Base-by-base conservation (phyloP, 2,888 invertebrate species). In the Sphaeridia pumilis region DNA sequence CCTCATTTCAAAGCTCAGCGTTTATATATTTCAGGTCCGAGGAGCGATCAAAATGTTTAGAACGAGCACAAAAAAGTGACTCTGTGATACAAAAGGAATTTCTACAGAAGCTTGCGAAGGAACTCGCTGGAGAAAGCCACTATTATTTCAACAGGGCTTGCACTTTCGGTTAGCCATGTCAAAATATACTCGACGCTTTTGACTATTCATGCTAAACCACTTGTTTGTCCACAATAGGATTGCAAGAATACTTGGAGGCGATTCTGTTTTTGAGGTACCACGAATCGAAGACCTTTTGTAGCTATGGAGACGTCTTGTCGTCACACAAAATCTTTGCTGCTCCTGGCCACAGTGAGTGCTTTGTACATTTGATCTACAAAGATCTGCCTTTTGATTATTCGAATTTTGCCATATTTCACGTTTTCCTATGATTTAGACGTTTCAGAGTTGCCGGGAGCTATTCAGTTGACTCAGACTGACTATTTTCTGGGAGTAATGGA, bases 221-320 rank as follows among this genome's bases (percentile, higher is more conserved):
- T 43, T 43, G 20, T 14, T 43, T 25, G 22, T 43, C 10, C 7
- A 51, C 31, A 58, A 20, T 54, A 74, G 75, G 75, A 31, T 60
- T 75, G 7, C 86, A 93, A 68, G 92, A 93, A 70, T 90, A 83
- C 65, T 77, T 89, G 51, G 92, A 93, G 72, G 92, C 92, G 0
- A 73, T 81, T 43, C 82, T 86, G 4, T 83, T 88, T 62, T 82
- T 80, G 66, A 79, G 83, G 52, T 82, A 82, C 64, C 71, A 87
- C 60, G 75, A 77, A 55, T 72, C 73, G 14, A 76, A 75, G 47
- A 70, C 49, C 1, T 28, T 54, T n/a, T n/a, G n/a, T n/a, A n/a
- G n/a, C n/a, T n/a, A n/a, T n/a, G n/a, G n/a, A n/a, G n/a, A n/a
- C n/a, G n/a, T n/a, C n/a, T n/a, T n/a, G n/a, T n/a, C n/a, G n/a